phyloP scores from a whole-genome alignment of 2,888 invertebrate genomes.

The Biston betularia region DNA sequence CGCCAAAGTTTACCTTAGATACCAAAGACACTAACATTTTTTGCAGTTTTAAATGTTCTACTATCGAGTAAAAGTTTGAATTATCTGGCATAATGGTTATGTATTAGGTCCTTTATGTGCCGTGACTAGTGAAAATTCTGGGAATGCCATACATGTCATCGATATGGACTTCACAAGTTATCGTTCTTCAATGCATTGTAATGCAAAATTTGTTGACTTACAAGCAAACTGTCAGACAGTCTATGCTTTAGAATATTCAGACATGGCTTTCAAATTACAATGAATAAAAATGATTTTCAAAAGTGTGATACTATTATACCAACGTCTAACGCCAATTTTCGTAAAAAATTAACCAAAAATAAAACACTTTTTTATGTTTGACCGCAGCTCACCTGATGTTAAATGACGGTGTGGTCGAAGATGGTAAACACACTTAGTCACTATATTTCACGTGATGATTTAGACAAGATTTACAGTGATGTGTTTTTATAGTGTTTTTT shows the following conservation, averaged over 20 bases:
- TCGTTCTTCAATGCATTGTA: slow-evolving; percentile 55
- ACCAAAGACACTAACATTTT: neutral
- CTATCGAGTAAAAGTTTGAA: neutral
- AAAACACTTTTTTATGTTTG: no score
- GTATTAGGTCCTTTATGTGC: slow-evolving; percentile 55
- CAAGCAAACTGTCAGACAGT: slow-evolving; percentile 15
- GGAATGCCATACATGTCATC: slow-evolving; percentile 69
- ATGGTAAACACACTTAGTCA: no score
- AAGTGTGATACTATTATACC: no score
- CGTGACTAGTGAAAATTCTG: slow-evolving; percentile 66
- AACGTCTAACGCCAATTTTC: no score
- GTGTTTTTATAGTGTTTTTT: no score
- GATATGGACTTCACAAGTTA: slow-evolving; percentile 57
- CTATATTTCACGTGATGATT: no score
- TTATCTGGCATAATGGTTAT: slow-evolving; percentile 12
- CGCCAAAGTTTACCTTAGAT: neutral
- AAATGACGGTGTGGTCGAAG: no score
- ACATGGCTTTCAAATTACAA: neutral
- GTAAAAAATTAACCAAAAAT: no score
- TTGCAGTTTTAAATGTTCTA: no score
- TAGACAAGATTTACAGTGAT: no score
- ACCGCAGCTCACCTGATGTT: no score
- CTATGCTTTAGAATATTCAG: slow-evolving; percentile 7
- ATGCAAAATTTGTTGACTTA: slow-evolving; percentile 52
- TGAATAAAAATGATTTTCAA: no score